phyloP scores from a whole-genome alignment of 2,113 vertebrate genomes.

The Gobiocypris rarus region DNA sequence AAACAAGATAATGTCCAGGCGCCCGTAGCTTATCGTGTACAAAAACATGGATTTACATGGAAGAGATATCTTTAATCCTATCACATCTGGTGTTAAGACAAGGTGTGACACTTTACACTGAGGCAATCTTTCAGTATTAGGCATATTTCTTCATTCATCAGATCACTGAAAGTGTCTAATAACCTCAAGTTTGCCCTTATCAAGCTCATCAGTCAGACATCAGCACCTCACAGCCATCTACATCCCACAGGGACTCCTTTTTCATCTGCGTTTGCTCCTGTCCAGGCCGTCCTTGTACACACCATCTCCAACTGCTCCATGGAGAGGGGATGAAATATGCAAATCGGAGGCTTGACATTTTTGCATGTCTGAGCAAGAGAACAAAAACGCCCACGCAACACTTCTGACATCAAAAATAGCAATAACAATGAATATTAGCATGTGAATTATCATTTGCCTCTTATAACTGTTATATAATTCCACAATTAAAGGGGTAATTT shows the following conservation, averaged over 20 bases:
- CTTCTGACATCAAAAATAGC: constrained; percentile 36
- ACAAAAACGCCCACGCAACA: constrained; percentile 38
- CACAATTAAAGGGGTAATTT: constrained; percentile 12
- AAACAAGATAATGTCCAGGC: neutral
- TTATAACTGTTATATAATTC: neutral
- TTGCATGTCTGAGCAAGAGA: constrained; percentile 46
- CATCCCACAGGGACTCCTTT: constrained; percentile 21
- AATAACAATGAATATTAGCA: constrained; percentile 18
- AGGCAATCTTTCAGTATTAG: neutral
- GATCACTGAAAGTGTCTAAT: neutral
- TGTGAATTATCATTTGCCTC: neutral
- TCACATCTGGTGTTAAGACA: neutral
- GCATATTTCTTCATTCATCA: neutral
- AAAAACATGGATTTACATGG: neutral
- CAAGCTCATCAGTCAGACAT: neutral
- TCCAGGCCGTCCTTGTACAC: constrained; percentile 9
- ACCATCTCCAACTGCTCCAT: neutral
- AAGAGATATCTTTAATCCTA: neutral
- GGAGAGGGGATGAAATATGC: constrained; percentile 29
- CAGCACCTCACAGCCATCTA: neutral
- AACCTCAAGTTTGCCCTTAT: constrained; percentile 6
- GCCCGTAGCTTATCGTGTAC: neutral
- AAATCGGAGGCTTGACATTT: constrained; percentile 32
- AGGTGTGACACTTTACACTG: neutral
- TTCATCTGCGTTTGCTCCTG: neutral